These are phyloP conservation scores for Macrobrachium rosenbergii DNA, from an alignment of 1,140 invertebrate genomes.

Conservation along the genomic window DNA sequence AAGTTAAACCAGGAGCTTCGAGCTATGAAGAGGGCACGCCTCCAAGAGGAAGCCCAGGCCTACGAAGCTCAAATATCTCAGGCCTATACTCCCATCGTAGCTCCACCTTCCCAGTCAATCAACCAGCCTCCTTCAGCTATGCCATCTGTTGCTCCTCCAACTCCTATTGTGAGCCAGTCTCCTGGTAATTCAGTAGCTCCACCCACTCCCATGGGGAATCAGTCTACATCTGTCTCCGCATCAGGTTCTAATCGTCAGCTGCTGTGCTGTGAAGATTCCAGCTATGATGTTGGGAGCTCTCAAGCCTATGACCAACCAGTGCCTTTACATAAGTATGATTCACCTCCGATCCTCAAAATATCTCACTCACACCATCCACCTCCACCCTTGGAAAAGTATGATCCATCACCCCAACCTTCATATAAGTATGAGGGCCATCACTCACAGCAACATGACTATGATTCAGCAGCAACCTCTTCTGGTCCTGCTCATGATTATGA, in stretches of 20 bases:
- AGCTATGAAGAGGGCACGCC: conserved; percentile 58
- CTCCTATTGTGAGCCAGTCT: conserved; percentile 24
- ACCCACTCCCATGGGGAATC: conserved; percentile 27
- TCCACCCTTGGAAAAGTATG: not conserved
- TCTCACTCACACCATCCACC: not conserved
- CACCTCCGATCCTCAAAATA: conserved; percentile 24
- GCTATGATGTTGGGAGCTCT: conserved; percentile 11
- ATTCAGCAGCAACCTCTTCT: not conserved
- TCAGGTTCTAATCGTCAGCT: conserved; percentile 13
- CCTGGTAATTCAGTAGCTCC: conserved; percentile 20
- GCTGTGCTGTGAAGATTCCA: conserved; percentile 22
- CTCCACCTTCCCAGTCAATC: conserved; percentile 34
- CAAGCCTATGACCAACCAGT: conserved; percentile 26
- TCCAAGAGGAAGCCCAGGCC: conserved; percentile 48
- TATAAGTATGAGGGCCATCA: conserved; percentile 7
- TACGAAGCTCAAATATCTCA: conserved; percentile 41
- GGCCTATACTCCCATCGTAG: conserved; percentile 32
- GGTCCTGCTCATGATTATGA: conserved; percentile 42
- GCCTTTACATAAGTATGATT: conserved; percentile 29
- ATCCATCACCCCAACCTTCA: not conserved
- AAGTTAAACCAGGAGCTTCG: conserved; percentile 65
- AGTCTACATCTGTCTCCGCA: not conserved
- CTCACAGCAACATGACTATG: conserved; percentile 1
- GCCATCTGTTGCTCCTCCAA: conserved; percentile 1
- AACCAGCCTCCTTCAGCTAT: conserved; percentile 26